These are phyloP conservation scores for Desmophyllum pertusum DNA, from an alignment of 92 coral and sea anemone genomes.

Conservation along the genomic window DNA sequence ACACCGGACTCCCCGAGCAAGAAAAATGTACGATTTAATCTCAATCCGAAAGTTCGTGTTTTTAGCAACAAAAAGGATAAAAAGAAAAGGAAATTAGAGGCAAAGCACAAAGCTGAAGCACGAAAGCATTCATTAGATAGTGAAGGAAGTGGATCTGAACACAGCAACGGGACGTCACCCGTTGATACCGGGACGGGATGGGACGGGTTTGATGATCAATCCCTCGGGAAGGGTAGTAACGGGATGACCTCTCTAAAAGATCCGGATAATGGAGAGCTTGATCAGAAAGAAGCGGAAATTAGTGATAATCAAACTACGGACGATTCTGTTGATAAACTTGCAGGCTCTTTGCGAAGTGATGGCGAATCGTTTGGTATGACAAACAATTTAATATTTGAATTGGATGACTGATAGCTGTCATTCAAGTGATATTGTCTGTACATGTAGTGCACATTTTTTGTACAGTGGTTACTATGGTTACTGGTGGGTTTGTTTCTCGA, in stretches of 20 bases:
- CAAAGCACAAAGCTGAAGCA: conserved; percentile 58
- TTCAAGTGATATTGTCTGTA: neutral
- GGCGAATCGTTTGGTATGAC: conserved; percentile 49
- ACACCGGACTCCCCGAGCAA: conserved; percentile 81
- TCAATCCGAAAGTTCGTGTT: conserved; percentile 89
- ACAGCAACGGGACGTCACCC: conserved; percentile 43
- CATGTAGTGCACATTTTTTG: neutral
- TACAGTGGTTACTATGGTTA: neutral
- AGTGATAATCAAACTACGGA: neutral
- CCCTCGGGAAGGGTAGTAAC: conserved; percentile 2
- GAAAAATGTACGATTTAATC: conserved; percentile 94
- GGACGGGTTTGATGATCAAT: conserved; percentile 25
- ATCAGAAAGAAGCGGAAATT: neutral
- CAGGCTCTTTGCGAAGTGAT: neutral
- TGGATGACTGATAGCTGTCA: conserved; percentile 74
- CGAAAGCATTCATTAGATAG: conserved; percentile 32
- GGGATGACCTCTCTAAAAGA: neutral
- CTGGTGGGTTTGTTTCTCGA: neutral
- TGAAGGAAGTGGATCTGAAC: conserved; percentile 44
- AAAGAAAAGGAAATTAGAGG: conserved; percentile 81
- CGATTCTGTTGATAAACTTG: neutral
- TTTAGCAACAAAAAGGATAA: conserved; percentile 97
- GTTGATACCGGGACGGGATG: conserved; percentile 37
- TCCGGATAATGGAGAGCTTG: neutral
- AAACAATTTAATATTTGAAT: conserved; percentile 86